These are phyloP conservation scores for Hylyphantes graminicola DNA, from an alignment of 1,140 invertebrate species.

Conservation along the genomic window DNA sequence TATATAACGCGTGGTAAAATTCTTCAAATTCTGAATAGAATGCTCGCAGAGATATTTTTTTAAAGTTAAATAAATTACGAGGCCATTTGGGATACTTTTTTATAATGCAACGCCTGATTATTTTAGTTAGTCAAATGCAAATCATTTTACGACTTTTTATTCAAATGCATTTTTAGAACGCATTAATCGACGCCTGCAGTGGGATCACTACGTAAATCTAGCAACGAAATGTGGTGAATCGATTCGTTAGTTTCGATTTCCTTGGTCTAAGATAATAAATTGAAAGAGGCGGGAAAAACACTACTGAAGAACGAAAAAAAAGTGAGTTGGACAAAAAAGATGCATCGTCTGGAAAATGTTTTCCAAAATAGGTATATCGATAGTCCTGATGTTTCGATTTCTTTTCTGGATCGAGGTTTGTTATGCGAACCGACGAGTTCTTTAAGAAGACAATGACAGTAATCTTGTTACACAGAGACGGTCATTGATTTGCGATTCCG, in stretches of 20 bases:
- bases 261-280: constrained; percentile 6
- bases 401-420: constrained; percentile 1
- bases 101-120: too few relatives aligned
- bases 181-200: too few relatives aligned
- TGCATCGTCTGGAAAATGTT: constrained; percentile 54
- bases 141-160: too few relatives aligned
- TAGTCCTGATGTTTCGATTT: constrained; percentile 2
- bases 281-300: constrained; percentile 1
- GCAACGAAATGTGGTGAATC: constrained; percentile 25
- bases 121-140: too few relatives aligned
- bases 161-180: too few relatives aligned
- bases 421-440: background rate
- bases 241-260: constrained; percentile 18
- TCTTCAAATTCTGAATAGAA: too few relatives aligned
- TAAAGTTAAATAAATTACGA: too few relatives aligned
- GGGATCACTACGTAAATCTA: background rate
- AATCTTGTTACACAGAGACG: constrained; percentile 29
- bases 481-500: constrained; percentile 45
- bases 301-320: background rate
- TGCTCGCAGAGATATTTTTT: too few relatives aligned
- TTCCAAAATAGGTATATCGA: constrained; percentile 47
- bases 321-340: background rate
- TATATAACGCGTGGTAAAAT: too few relatives aligned
- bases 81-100: too few relatives aligned
- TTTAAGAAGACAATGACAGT: constrained; percentile 35